Percentiles rank a stretch among this genome's conserved stretches.
Conservation (phyloP, 2,797 vertebrate genomes). For the Chloroceryle inda region DNA sequence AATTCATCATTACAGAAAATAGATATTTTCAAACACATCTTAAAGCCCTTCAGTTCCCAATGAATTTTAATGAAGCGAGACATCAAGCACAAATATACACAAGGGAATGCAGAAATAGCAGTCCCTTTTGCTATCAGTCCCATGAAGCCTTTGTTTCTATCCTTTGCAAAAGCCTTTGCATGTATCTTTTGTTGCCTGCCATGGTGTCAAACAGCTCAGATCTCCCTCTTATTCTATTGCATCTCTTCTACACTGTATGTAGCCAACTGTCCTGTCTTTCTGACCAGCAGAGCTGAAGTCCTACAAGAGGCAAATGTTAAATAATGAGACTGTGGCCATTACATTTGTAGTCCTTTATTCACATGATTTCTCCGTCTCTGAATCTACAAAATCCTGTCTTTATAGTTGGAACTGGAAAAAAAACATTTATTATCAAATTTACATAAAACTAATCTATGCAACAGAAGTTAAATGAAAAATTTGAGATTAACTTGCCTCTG, state of each 20-base stretch:
- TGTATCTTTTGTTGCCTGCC: background rate
- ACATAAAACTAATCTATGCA: background rate
- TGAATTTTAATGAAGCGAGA: background rate
- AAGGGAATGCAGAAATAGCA: background rate
- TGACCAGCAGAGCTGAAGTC: background rate
- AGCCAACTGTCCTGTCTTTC: background rate
- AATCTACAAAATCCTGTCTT: background rate
- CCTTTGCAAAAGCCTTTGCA: background rate
- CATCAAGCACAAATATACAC: background rate
- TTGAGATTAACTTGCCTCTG: conserved; percentile 86
- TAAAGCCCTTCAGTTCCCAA: background rate
- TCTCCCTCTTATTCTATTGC: background rate
- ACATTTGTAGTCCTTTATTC: background rate
- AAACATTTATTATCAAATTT: background rate
- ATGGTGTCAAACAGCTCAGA: background rate
- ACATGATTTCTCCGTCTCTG: background rate
- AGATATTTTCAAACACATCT: background rate
- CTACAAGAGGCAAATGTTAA: background rate
- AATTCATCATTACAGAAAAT: background rate
- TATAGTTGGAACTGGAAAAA: background rate
- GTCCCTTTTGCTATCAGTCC: background rate
- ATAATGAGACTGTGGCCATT: background rate
- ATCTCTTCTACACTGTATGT: background rate
- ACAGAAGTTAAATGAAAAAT: background rate
- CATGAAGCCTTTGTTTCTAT: background rate